Conservation (phyloP, 2,888 invertebrate genomes). For the Netelia fuscicornis region DNA sequence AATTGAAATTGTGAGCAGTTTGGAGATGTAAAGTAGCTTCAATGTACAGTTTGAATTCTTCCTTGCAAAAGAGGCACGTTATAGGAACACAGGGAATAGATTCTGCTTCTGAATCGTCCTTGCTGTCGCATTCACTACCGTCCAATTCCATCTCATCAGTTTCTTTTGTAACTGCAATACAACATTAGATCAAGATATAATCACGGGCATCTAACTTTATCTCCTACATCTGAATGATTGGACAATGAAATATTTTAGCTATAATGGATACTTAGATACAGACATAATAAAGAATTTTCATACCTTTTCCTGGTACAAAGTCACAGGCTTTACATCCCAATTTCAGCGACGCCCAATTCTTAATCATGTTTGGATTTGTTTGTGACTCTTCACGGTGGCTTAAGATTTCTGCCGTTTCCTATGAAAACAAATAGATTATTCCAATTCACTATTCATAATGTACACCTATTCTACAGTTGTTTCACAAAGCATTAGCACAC, state of each 20-base stretch:
- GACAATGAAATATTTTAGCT: too few relatives aligned
- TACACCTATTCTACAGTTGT: conserved; percentile 8
- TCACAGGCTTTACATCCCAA: conserved; percentile 96
- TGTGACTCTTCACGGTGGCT: conserved; percentile 94
- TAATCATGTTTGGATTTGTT: conserved; percentile 89
- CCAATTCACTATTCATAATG: conserved; percentile 46
- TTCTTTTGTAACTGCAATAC: conserved; percentile 46
- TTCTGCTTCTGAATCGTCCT: conserved; percentile 87
- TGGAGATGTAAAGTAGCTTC: conserved; percentile 90
- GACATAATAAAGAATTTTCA: too few relatives aligned
- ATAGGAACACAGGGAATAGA: conserved; percentile 84
- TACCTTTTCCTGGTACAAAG: too few relatives aligned
- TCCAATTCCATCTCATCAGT: conserved; percentile 70
- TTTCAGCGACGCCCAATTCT: conserved; percentile 94
- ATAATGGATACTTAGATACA: too few relatives aligned
- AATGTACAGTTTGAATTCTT: conserved; percentile 87
- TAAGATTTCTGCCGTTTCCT: conserved; percentile 94
- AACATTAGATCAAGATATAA: background rate
- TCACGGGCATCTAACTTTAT: too few relatives aligned
- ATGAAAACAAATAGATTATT: conserved; percentile 70
- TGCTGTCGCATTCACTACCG: conserved; percentile 80
- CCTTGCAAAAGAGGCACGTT: conserved; percentile 91
- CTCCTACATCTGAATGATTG: too few relatives aligned
- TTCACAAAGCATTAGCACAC: conserved; percentile 13
- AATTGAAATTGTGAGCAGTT: conserved; percentile 88